Evolutionary conservation across 1,140 invertebrate species (phyloP), one percentile per base, ranked within the genome.

Genomic region (Drosophila funebris): DNA sequence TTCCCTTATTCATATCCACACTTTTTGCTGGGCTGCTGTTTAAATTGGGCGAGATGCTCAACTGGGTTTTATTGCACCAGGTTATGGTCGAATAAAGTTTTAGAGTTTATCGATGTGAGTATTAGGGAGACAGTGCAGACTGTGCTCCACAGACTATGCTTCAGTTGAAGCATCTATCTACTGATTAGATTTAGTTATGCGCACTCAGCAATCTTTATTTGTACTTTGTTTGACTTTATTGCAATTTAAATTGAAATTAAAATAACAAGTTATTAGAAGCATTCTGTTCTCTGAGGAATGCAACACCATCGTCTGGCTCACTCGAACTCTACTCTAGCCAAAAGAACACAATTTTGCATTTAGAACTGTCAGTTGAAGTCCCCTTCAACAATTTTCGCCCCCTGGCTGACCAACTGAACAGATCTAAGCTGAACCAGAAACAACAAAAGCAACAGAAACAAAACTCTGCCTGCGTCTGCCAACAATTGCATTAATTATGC

Each of bases 401-500:
- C 24, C 0, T 8, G 13, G 27, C 27, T 20, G 61, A 31, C 61
- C 43, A 36, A 14, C 39, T 48, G 29, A 67, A 36, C 54, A 31
- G 8, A 44, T 44, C 33, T 48, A 41, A 67, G 27, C 54, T 14
- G 4, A 43, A 56, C 33, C 18, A 37, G 31, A 36, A 53, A 66
- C 52, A 48, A 31, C 48, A 50, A 13, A 14, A 44, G n/a, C 5
- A 13, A 6, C 18, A 39, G 20, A 33, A 37, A 58, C 43, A 29
- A 36, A 61, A 61, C 50, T 72, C 57, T 13, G 29, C 0, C 31
- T 48, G 39, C 67, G 71, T 60, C 70, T 60, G 54, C 57, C 60
- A 53, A 83, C 74, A 85, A 85, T 85, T 74, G 77, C 81, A 84
- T 87, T 84, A 84, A 84, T 87, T 84, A 85, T 81, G 76, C 63